These are phyloP conservation scores for Tetanocera ferruginea DNA, from an alignment of 2,888 invertebrate genomes.

Conservation along the genomic window DNA sequence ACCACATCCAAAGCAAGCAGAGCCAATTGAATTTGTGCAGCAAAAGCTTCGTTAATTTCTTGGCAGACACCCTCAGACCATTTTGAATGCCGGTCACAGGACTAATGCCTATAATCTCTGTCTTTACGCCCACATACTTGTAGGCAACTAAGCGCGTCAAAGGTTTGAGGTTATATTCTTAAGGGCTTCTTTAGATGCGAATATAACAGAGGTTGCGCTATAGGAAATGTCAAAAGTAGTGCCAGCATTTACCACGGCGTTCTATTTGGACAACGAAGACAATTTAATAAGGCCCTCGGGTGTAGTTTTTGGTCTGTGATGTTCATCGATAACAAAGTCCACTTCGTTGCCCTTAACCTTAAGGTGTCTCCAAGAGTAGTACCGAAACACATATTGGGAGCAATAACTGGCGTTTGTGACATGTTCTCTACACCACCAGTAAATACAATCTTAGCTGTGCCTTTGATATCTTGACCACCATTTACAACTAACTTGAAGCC, in stretches of 20 bases:
- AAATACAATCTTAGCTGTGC: slow-evolving; percentile 86
- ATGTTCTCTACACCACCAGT: slow-evolving; percentile 97
- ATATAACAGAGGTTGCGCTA: slow-evolving; percentile 93
- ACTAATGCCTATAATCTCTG: slow-evolving; percentile 97
- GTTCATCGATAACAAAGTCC: slow-evolving; percentile 86
- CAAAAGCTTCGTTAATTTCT: slow-evolving; percentile 99
- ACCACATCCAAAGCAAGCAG: slow-evolving; percentile 98
- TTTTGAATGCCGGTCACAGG: slow-evolving; percentile 94
- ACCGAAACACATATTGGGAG: slow-evolving; percentile 89
- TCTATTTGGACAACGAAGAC: slow-evolving; percentile 91
- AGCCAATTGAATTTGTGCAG: slow-evolving; percentile 93
- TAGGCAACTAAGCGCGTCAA: slow-evolving; percentile 93
- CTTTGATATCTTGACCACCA: slow-evolving; percentile 89
- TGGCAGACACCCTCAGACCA: slow-evolving; percentile 83
- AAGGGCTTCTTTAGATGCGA: slow-evolving; percentile 92
- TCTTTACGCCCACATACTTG: slow-evolving; percentile 95
- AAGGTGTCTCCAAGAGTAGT: slow-evolving; percentile 82
- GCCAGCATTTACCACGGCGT: slow-evolving; percentile 94
- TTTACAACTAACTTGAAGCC: slow-evolving; percentile 96
- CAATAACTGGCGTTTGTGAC: slow-evolving; percentile 91
- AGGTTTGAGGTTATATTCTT: slow-evolving; percentile 84
- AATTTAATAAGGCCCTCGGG: slow-evolving; percentile 88
- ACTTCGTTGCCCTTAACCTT: slow-evolving; percentile 87
- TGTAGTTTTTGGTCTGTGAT: slow-evolving; percentile 82
- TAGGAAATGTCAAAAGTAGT: slow-evolving; percentile 94